Evolutionary conservation across 1,140 invertebrate genomes (phyloP), one percentile per base, ranked within the genome.

Genomic region (Mactra quadrangularis): DNA sequence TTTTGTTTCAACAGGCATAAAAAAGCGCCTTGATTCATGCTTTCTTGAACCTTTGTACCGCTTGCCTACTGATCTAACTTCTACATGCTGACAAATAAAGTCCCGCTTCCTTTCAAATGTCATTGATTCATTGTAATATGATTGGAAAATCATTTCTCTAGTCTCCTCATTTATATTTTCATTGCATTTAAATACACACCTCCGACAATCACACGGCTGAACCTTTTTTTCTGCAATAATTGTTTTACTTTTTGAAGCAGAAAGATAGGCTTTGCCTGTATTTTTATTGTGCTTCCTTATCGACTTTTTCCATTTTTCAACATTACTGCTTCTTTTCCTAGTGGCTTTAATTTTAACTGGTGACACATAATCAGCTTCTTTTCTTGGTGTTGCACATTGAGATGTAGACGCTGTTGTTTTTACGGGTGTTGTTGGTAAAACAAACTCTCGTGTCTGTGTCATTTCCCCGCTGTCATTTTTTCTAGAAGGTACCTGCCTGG

Each of bases 1-100:
- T 31, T 33, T 52, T 38, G 17, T 27, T 4, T 31, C 38, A 41
- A 41, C 15, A n/a, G 68, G 68, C 27, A 72, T n/a, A 22, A n/a
- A 53, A 31, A 25, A 53, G 52, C 2, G 1, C 53, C 68, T 72
- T 47, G 35, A 47, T 45, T 15, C 35, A 68, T 68, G 17, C 45
- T 68, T 68, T 6, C 15, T 7, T 41, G 38, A 7, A 6, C 15
- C 15, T 41, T 41, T 41, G 38, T 41, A 7, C 15, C 38, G 38
- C 38, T 41, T 41, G 15, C 6, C 38, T 6, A 41, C 38, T 41
- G 15, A 6, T 41, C 15, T 41, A 15, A 41, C 68, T 15, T 31
- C 29, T 53, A 72, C 47, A 55, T 53, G 45, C 11, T 72, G 25
- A 35, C 47, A 72, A 27, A 72, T 72, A 35, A 72, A 53, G 35